A percentile compares a stretch with the other conserved stretches of the same genome.
These are phyloP conservation scores for Trichonephila inaurata DNA, from an alignment of 1,140 invertebrate species.

Conservation along the genomic window DNA sequence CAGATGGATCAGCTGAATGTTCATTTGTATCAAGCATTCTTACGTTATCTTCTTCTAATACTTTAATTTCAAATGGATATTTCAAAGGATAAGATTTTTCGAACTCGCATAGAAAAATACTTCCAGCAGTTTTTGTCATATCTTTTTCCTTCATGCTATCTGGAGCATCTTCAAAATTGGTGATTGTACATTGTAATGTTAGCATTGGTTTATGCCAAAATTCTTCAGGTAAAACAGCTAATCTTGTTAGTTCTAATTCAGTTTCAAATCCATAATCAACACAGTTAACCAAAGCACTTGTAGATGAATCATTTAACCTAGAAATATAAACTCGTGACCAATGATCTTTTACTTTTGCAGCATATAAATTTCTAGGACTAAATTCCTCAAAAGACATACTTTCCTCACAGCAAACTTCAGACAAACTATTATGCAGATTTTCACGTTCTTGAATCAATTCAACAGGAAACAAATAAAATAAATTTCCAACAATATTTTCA, in stretches of 20 bases:
- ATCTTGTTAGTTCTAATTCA: neutral
- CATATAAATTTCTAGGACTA: conserved; percentile 53
- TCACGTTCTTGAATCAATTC: conserved; percentile 29
- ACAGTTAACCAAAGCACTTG: conserved; percentile 26
- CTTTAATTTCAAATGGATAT: neutral
- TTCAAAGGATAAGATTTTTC: neutral
- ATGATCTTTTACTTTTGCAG: conserved; percentile 15
- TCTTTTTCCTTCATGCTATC: neutral
- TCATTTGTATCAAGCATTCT: neutral
- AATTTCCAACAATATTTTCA: conserved; percentile 1
- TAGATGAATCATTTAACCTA: neutral
- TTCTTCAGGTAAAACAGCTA: conserved; percentile 9
- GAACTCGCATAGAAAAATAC: neutral
- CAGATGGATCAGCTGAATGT: neutral
- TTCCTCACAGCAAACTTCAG: neutral
- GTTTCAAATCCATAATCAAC: conserved; percentile 52
- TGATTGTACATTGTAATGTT: conserved; percentile 21
- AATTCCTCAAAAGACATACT: neutral
- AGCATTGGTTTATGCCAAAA: conserved; percentile 45
- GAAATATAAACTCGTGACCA: conserved; percentile 26
- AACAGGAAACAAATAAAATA: conserved; percentile 56
- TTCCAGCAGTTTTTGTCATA: neutral
- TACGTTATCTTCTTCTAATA: neutral
- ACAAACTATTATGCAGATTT: neutral
- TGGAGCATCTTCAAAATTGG: neutral